phyloP scores from a whole-genome alignment of 2,888 invertebrate species.

The Odontomyia ornata region DNA sequence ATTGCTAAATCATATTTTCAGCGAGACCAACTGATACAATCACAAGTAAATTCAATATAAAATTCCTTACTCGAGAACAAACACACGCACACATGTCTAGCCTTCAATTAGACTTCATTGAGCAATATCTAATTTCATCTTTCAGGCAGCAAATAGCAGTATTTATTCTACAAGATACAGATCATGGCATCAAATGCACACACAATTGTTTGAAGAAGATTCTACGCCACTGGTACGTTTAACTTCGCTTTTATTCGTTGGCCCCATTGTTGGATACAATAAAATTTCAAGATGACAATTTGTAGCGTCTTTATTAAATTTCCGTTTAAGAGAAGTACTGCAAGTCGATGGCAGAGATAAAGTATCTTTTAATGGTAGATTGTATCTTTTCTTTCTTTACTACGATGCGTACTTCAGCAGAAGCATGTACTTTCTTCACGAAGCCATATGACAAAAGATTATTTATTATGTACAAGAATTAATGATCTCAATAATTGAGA shows the following conservation, averaged over 20 bases:
- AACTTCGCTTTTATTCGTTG: background rate
- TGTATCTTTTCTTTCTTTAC: background rate
- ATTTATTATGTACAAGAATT: background rate
- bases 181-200: background rate
- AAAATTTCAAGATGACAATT: constrained; percentile 4
- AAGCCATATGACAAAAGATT: background rate
- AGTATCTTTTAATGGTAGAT: background rate
- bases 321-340: constrained; percentile 15
- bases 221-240: background rate
- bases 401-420: background rate
- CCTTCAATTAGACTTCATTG: constrained; percentile 9
- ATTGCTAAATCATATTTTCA: too few relatives aligned
- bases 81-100: background rate
- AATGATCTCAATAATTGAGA: background rate
- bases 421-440: background rate
- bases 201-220: background rate
- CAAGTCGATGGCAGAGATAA: background rate
- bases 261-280: background rate
- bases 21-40: too few relatives aligned
- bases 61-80: background rate
- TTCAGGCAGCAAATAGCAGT: background rate
- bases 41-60: background rate
- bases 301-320: constrained; percentile 26
- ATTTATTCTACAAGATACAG: background rate
- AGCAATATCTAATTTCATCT: background rate